A percentile compares a stretch with the other conserved stretches of the same genome.
Evolutionary conservation across 2,113 vertebrate genomes (phyloP).

Genomic region (Dromaius novaehollandiae): DNA sequence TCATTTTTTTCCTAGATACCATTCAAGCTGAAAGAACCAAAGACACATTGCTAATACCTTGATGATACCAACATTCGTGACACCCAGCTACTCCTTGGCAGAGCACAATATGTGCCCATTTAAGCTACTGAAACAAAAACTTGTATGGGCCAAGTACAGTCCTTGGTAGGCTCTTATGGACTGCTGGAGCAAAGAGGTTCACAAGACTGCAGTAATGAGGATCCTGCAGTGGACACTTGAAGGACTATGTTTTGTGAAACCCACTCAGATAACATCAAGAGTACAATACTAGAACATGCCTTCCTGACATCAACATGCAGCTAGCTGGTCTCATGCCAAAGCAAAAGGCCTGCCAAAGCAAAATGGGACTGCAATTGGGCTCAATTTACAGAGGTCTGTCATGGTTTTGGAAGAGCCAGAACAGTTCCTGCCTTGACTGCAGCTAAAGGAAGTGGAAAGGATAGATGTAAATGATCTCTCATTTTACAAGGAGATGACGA

Average conservation of each 20-base stretch:
- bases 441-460: neutral
- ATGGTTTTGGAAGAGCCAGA: neutral
- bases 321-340: neutral
- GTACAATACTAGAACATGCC: neutral
- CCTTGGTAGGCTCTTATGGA: neutral
- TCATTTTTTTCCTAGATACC: neutral
- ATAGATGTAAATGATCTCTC: neutral
- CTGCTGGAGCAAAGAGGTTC: neutral
- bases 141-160: neutral
- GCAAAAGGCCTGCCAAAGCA: neutral
- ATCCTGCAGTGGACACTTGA: neutral
- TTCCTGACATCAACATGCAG: accelerated
- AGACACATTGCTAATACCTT: neutral
- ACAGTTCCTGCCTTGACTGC: neutral
- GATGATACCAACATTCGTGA: accelerated
- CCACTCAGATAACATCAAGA: neutral
- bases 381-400: neutral
- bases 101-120: neutral
- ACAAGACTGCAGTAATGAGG: neutral
- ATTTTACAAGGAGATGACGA: neutral
- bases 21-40: neutral
- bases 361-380: neutral
- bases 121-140: neutral
- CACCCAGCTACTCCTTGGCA: neutral
- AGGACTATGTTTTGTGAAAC: neutral